A percentile compares a stretch with the other conserved stretches of the same genome.
These are phyloP conservation scores for Brachionichthys hirsutus DNA, from an alignment of 2,113 vertebrate species.

Conservation along the genomic window DNA sequence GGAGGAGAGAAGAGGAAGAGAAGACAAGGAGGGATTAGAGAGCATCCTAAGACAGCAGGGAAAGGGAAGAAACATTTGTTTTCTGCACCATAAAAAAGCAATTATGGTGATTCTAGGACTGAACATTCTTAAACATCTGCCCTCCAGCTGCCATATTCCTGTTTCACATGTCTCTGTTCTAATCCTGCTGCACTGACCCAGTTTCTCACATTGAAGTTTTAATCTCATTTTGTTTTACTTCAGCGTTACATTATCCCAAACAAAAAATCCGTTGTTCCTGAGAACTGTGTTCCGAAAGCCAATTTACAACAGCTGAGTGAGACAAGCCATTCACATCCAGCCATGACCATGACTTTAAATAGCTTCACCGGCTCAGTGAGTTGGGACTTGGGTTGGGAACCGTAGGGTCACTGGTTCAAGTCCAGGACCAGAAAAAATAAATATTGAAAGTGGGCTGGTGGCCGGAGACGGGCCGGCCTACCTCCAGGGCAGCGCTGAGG, in stretches of 20 bases:
- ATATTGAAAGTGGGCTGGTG: too few species aligned
- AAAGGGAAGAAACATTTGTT: slow-evolving; percentile 21
- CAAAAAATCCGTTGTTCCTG: too few species aligned
- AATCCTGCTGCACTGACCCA: slow-evolving; percentile 44
- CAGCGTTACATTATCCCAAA: neutral
- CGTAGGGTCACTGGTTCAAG: too few species aligned
- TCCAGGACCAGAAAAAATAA: too few species aligned
- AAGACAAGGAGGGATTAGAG: slow-evolving; percentile 54
- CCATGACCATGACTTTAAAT: too few species aligned
- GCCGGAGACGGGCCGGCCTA: too few species aligned
- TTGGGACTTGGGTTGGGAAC: too few species aligned
- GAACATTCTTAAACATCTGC: slow-evolving; percentile 32
- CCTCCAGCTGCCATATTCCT: slow-evolving; percentile 27
- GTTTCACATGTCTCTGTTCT: slow-evolving; percentile 30
- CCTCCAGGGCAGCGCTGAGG: too few species aligned
- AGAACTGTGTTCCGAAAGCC: too few species aligned
- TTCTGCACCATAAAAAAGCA: slow-evolving; percentile 15
- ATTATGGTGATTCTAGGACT: slow-evolving; percentile 23
- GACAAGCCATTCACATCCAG: too few species aligned
- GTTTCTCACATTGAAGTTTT: slow-evolving; percentile 33
- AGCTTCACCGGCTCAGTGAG: too few species aligned
- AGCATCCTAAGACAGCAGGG: slow-evolving; percentile 42
- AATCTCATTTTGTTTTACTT: slow-evolving; percentile 24
- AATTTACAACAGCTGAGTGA: too few species aligned
- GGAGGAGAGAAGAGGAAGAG: neutral